Evolutionary conservation across 2,888 invertebrate genomes (phyloP).

Genomic region (Ormyrus labotus): DNA sequence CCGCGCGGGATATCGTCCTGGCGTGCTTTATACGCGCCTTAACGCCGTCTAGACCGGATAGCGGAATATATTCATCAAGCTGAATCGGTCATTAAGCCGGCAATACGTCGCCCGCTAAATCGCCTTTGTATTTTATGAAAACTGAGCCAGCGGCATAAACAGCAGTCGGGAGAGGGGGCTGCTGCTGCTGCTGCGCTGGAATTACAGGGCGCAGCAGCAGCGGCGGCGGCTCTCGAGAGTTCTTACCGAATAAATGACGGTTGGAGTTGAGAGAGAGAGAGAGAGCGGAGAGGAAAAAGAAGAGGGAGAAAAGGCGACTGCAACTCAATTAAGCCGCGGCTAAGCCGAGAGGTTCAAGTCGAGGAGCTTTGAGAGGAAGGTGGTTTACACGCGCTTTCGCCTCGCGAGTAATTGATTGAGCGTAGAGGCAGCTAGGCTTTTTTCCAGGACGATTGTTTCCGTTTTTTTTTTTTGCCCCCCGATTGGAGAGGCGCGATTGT

Average conservation of each 20-base stretch:
- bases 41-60: constrained; percentile 72
- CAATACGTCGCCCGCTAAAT: constrained; percentile 63
- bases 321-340: constrained; percentile 36
- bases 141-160: constrained; percentile 56
- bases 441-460: too few species aligned
- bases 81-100: constrained; percentile 69
- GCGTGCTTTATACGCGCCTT: constrained; percentile 59
- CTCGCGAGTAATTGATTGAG: too few species aligned
- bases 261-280: too few species aligned
- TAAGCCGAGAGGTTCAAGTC: too few species aligned
- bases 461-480: too few species aligned
- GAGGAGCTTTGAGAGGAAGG: too few species aligned
- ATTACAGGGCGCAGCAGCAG: constrained; percentile 21
- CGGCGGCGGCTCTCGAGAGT: too few species aligned
- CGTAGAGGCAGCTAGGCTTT: too few species aligned
- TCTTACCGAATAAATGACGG: too few species aligned
- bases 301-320: not conserved
- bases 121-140: constrained; percentile 65
- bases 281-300: not conserved
- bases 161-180: constrained; percentile 1
- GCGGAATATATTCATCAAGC: constrained; percentile 66
- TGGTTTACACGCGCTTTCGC: too few species aligned
- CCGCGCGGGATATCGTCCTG: not conserved
- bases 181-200: not conserved
- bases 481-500: too few species aligned